These are phyloP conservation scores for Galbula dea DNA, from an alignment of 2,113 vertebrate genomes.

Conservation along the genomic window DNA sequence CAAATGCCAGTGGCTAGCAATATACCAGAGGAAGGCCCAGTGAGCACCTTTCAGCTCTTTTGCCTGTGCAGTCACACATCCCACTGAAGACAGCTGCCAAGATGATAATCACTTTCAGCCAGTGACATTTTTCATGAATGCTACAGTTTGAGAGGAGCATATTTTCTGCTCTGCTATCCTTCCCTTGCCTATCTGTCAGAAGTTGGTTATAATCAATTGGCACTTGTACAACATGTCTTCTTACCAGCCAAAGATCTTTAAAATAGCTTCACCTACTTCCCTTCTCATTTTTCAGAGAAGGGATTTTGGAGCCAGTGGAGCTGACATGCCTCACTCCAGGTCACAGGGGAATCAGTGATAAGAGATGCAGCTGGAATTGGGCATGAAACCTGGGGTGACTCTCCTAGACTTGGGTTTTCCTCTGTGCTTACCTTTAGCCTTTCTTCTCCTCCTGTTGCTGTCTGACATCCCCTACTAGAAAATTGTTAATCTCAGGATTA, in stretches of 20 bases:
- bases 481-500: slow-evolving; percentile 58
- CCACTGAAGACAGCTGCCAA: background rate
- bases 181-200: background rate
- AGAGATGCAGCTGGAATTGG: background rate
- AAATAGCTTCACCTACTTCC: slow-evolving; percentile 11
- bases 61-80: background rate
- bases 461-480: slow-evolving; percentile 23
- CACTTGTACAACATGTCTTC: background rate
- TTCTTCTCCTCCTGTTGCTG: slow-evolving; percentile 14
- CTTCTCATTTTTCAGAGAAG: background rate
- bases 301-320: background rate
- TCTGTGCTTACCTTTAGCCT: background rate
- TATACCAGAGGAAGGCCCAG: background rate
- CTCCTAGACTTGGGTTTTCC: background rate
- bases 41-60: background rate
- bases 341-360: background rate
- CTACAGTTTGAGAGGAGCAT: background rate
- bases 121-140: slow-evolving; percentile 6
- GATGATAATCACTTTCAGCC: background rate
- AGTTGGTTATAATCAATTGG: background rate
- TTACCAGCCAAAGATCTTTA: slow-evolving; percentile 7
- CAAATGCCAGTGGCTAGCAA: background rate
- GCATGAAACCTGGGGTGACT: background rate
- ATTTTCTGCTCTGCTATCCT: background rate
- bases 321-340: background rate